Evolutionary conservation across 2,797 vertebrate species (phyloP).

Genomic region (Acestrorhynchus altus): DNA sequence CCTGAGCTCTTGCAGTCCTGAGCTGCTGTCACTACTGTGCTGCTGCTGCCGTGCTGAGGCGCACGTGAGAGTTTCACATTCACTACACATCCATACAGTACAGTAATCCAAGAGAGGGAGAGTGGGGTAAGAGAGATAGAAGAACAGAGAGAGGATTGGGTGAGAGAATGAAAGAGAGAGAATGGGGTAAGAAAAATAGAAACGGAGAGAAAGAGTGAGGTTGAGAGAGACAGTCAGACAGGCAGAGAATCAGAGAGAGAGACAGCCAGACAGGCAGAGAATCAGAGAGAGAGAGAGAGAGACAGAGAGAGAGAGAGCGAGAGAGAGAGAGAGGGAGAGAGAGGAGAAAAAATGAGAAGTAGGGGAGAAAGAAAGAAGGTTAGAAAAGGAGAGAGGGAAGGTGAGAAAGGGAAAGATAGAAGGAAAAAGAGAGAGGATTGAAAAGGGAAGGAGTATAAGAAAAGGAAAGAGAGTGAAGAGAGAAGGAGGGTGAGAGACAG

Average conservation of each 20-base stretch:
- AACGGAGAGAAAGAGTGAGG: neutral
- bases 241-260: too few species aligned
- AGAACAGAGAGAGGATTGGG: neutral
- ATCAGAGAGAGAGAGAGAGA: neutral
- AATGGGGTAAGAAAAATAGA: too few species aligned
- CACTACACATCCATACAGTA: neutral
- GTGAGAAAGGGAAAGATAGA: neutral
- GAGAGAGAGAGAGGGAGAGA: neutral
- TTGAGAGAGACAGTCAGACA: slow-evolving; percentile 37
- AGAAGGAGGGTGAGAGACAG: neutral
- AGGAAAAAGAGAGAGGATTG: neutral
- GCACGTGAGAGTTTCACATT: neutral
- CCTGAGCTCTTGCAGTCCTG: neutral
- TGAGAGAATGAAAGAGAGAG: neutral
- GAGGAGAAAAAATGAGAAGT: neutral
- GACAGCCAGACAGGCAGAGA: neutral
- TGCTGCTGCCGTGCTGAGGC: too few species aligned
- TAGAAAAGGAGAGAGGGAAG: slow-evolving; percentile 50
- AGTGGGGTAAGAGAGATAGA: neutral
- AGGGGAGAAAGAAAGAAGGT: slow-evolving; percentile 18
- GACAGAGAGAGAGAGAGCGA: neutral
- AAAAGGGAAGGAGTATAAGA: neutral
- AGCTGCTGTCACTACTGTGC: neutral
- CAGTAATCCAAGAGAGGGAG: neutral
- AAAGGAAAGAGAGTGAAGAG: slow-evolving; percentile 6